Percentiles rank a stretch among this genome's conserved stretches.
Evolutionary conservation across 2,888 invertebrate genomes (phyloP).

Genomic region (Tiphia femorata): DNA sequence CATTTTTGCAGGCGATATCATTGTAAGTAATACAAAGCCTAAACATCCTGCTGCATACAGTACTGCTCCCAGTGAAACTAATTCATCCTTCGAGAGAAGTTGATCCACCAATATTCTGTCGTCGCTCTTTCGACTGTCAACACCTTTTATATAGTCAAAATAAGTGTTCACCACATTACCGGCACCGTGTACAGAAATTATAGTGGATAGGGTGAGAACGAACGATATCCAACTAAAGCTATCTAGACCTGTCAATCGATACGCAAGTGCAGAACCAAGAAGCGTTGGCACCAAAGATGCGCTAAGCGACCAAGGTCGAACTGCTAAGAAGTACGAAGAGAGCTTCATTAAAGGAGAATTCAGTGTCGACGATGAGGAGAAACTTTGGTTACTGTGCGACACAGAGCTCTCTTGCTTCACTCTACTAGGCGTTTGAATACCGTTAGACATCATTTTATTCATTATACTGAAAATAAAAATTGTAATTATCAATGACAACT

Average conservation of each 20-base stretch:
- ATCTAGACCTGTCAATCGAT: slow-evolving; percentile 81
- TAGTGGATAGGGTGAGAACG: slow-evolving; percentile 85
- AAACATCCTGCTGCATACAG: slow-evolving; percentile 89
- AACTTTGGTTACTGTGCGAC: slow-evolving; percentile 33
- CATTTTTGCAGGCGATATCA: slow-evolving; percentile 91
- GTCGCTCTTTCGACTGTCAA: slow-evolving; percentile 93
- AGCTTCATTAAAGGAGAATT: slow-evolving; percentile 82
- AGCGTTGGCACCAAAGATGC: slow-evolving; percentile 92
- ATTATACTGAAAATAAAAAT: slow-evolving; percentile 22
- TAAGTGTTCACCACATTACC: slow-evolving; percentile 98
- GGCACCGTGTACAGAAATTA: slow-evolving; percentile 93
- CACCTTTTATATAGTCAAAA: slow-evolving; percentile 94
- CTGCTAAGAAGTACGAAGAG: slow-evolving; percentile 88
- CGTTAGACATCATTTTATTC: slow-evolving; percentile 55
- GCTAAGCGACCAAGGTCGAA: slow-evolving; percentile 94
- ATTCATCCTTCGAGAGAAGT: slow-evolving; percentile 83
- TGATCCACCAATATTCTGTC: slow-evolving; percentile 96
- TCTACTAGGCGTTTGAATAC: slow-evolving; percentile 34
- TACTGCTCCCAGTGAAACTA: slow-evolving; percentile 90
- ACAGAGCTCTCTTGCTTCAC: slow-evolving; percentile 28
- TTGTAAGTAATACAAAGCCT: slow-evolving; percentile 82
- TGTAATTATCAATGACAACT: neutral
- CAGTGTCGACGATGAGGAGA: slow-evolving; percentile 39
- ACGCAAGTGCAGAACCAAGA: slow-evolving; percentile 89
- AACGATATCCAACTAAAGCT: slow-evolving; percentile 86